Evolutionary conservation across 2,888 invertebrate genomes (phyloP), one percentile per base, ranked within the genome.

Genomic region (Magallana nippona): DNA sequence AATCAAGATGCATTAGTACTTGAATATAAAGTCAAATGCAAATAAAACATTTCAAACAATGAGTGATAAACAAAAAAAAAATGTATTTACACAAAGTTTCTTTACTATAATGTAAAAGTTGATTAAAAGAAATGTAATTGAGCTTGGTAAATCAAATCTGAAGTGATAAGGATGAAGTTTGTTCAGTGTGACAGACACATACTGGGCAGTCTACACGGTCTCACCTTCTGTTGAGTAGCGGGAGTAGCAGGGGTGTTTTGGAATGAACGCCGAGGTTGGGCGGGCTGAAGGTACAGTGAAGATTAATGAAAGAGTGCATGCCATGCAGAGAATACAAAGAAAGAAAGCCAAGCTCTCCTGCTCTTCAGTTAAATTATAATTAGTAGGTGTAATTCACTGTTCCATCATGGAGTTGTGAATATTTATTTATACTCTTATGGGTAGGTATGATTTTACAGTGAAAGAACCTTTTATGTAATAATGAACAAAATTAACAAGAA

Each of bases 251-350:
- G 19, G 71, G 82, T 15, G 17, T 71, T 71, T 19, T 58, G 82
- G 71, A 82, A 82, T 71, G 55, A 55, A 55, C 55, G 22, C 13
- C 32, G 81, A 19, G 81, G 58, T 62, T 62, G 81, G 19, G 55
- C 22, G n/a, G 82, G 82, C 82, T 82, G 82, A 82, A 82, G 82
- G 62, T 60, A 82, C 56, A 82, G 22, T 57, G 57, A 81, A 81
- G 60, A 55, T 81, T 62, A 62, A 19, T 55, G 55, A n/a, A 55
- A 55, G 71, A 71, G 32, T 32, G 71, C 71, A 71, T 71, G 71
- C 71, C 71, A 71, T 71, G 71, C 71, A 71, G 71, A 71, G 71
- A 71, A 27, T 71, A 71, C 32, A 71, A 32, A 71, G 15, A 71
- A 22, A 71, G 71, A 71, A 71, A 71, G 71, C 27, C 27, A 27